A percentile compares a stretch with the other conserved stretches of the same genome.
Evolutionary conservation across 2,113 vertebrate species (phyloP).

Genomic region (Peromyscus polionotus): DNA sequence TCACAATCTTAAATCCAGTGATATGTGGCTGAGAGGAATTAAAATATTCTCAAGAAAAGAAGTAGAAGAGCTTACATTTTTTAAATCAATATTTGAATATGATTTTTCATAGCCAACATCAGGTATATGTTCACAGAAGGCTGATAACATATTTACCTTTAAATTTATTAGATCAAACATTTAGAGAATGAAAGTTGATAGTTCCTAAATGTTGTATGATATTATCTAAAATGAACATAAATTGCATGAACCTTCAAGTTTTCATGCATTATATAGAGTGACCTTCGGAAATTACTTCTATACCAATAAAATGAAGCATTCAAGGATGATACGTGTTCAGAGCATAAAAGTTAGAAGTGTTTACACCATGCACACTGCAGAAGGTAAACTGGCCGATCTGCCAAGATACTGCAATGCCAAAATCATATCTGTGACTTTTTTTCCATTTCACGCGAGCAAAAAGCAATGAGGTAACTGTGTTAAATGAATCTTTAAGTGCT

Average conservation of each 20-base stretch:
- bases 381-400: constrained; percentile 73
- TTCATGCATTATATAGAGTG: constrained; percentile 62
- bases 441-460: constrained; percentile 58
- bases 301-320: constrained; percentile 66
- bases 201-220: constrained; percentile 63
- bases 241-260: constrained; percentile 67
- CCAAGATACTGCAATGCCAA: constrained; percentile 19
- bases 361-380: constrained; percentile 27
- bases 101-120: constrained; percentile 56
- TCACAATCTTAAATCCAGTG: background rate
- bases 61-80: constrained; percentile 43
- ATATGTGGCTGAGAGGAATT: constrained; percentile 50
- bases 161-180: constrained; percentile 72
- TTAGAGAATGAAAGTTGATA: constrained; percentile 73
- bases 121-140: constrained; percentile 10
- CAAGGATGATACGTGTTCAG: constrained; percentile 23
- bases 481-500: constrained; percentile 41
- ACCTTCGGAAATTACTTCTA: constrained; percentile 78
- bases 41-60: constrained; percentile 63
- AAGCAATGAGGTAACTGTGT: constrained; percentile 65
- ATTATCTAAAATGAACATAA: constrained; percentile 75
- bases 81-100: constrained; percentile 49
- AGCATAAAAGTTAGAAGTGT: constrained; percentile 67
- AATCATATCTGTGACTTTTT: constrained; percentile 33
- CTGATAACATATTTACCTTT: constrained; percentile 70